A percentile compares a stretch with the other conserved stretches of the same genome.
phyloP scores from a whole-genome alignment of 2,888 invertebrate species.

The Nomada fucata region DNA sequence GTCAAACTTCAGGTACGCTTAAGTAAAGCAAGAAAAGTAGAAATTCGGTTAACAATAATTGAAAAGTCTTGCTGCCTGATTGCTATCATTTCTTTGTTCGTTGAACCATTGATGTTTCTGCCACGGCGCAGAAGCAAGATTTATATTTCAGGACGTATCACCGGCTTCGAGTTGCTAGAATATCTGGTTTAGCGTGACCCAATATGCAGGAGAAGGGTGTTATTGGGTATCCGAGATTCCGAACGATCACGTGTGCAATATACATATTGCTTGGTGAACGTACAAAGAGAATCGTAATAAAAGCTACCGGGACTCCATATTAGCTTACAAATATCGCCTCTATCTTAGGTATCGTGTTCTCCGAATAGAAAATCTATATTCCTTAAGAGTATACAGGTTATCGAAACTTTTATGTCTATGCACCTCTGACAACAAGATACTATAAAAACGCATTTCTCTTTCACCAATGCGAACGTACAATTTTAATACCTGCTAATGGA shows the following conservation, averaged over 20 bases:
- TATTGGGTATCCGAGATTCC: slow-evolving; percentile 61
- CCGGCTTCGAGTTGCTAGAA: slow-evolving; percentile 19
- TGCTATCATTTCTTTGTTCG: too few species aligned
- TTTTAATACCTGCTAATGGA: not conserved
- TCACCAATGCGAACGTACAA: not conserved
- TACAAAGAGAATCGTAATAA: slow-evolving; percentile 41
- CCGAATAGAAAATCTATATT: slow-evolving; percentile 1
- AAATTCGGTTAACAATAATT: too few species aligned
- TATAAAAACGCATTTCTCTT: not conserved
- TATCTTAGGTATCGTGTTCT: slow-evolving; percentile 3
- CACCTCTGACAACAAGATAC: not conserved
- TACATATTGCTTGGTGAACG: slow-evolving; percentile 40
- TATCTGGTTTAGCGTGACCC: slow-evolving; percentile 42
- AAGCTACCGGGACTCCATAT: slow-evolving; percentile 18
- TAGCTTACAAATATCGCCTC: slow-evolving; percentile 36
- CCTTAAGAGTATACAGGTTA: not conserved
- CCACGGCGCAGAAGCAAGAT: not conserved
- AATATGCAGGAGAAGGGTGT: slow-evolving; percentile 23
- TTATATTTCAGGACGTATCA: not conserved
- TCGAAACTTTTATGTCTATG: not conserved
- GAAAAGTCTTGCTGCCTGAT: too few species aligned
- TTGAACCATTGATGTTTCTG: not conserved
- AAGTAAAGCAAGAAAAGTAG: too few species aligned
- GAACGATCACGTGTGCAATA: slow-evolving; percentile 35
- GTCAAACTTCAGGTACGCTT: too few species aligned